A percentile compares a stretch with the other conserved stretches of the same genome.
Conservation (phyloP, 2,113 vertebrate species). For the Hirundichthys speculiger region DNA sequence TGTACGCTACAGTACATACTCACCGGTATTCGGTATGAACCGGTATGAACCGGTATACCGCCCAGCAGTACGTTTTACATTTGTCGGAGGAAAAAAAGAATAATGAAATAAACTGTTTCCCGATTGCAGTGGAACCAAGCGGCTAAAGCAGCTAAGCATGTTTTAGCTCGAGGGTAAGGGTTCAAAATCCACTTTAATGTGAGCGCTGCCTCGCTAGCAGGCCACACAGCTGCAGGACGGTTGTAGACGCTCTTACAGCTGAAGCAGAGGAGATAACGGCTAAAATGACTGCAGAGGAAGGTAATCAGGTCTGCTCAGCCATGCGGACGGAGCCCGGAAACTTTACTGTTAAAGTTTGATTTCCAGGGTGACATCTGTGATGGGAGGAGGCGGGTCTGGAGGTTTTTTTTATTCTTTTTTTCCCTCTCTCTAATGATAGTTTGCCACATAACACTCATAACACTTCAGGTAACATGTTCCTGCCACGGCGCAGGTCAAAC, state of each 20-base stretch:
- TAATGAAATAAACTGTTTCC: constrained; percentile 23
- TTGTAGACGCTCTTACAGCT: constrained; percentile 29
- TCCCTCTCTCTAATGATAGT: too few relatives aligned
- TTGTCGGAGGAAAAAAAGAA: constrained; percentile 13
- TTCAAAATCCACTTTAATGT: constrained; percentile 50
- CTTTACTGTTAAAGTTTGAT: constrained; percentile 24
- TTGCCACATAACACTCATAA: too few relatives aligned
- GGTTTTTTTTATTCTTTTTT: too few relatives aligned
- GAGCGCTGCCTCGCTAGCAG: constrained; percentile 39
- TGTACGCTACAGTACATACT: too few relatives aligned
- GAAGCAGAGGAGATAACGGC: constrained; percentile 50
- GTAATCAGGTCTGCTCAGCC: constrained; percentile 54
- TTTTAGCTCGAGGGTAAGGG: constrained; percentile 38
- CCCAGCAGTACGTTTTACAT: too few relatives aligned
- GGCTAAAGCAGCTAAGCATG: constrained; percentile 67
- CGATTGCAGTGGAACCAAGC: constrained; percentile 56
- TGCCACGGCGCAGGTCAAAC: too few relatives aligned
- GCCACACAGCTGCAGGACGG: constrained; percentile 46
- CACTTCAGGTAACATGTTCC: too few relatives aligned
- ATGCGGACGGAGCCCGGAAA: constrained; percentile 26
- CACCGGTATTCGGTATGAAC: too few relatives aligned
- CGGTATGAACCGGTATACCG: too few relatives aligned
- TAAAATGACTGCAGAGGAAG: constrained; percentile 45
- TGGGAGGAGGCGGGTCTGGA: background rate
- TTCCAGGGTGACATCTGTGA: constrained; percentile 3